Base-by-base conservation (phyloP, 2,888 invertebrate species). In the Hirtodrosophila confusa region DNA sequence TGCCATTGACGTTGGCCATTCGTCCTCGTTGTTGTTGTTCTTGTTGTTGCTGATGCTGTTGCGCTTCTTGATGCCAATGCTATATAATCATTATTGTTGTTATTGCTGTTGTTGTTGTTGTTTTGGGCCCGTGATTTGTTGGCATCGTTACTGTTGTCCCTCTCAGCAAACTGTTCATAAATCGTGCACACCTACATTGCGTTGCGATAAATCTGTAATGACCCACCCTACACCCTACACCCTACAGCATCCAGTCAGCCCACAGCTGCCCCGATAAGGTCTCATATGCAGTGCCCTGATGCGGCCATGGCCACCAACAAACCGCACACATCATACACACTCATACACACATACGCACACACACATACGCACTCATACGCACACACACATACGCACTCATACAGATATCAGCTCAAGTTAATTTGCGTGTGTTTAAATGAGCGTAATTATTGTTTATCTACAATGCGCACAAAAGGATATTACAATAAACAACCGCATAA, bases 131-230 rank as follows among this genome's bases (percentile, higher is more conserved):
- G 88, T 87, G 83, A 83, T 83, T 87, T 87, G 88, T 83, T 87
- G 83, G 76, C 83, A 70, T 86, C 86, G 79, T 84, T 84, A 87
- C 77, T 84, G 83, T 87, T 84, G 83, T 87, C 86, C 88, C 83
- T 84, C 88, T 75, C 83, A 87, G 86, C 88, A 77, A 84, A 84
- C 83, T 87, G 88, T 79, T 64, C 83, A 84, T 84, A 84, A 87
- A 87, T 84, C 83, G 72, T 79, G 64, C 63, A 75, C 78, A 82
- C 88, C 86, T 86, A 82, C 86, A 87, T 53, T 60, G 74, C 78
- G 74, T 60, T 74, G 86, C 83, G 78, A 87, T 83, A 87, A 87
- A 87, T 84, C 84, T 83, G 86, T 88, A 87, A 88, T 77, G 83
- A 74, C 70, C 63, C 60, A 58, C 44, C 41, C 41, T 3, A 5